Conservation (phyloP, 2,888 invertebrate genomes). For the Crioceris asparagi region DNA sequence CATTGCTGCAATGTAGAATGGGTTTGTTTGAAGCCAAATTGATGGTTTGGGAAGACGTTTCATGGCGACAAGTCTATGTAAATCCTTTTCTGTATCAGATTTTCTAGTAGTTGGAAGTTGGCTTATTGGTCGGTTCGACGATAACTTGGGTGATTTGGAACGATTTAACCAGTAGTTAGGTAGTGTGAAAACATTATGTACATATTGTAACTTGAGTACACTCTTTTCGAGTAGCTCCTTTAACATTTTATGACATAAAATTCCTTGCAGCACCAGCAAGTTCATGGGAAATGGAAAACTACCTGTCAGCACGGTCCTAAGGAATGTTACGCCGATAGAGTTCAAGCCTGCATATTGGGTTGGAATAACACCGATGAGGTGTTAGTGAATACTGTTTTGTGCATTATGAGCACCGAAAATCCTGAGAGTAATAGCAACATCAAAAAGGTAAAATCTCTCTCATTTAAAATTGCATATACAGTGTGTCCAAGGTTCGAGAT, state of each 20-base stretch:
- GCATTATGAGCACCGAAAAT: constrained; percentile 11
- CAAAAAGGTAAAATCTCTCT: constrained; percentile 10
- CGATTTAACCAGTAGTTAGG: not conserved
- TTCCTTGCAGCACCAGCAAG: constrained; percentile 4
- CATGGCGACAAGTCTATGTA: not conserved
- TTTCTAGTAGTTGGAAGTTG: constrained; percentile 1
- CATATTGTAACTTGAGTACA: not conserved
- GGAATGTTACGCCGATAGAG: constrained; percentile 43
- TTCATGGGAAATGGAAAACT: constrained; percentile 4
- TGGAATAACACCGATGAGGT: constrained; percentile 5
- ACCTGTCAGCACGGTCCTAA: constrained; percentile 42
- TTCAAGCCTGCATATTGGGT: constrained; percentile 38
- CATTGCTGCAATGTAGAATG: not conserved
- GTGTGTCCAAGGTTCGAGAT: not conserved
- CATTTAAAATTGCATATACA: not conserved
- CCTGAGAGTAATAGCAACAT: constrained; percentile 10
- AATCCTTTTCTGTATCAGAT: constrained; percentile 1
- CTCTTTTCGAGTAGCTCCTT: not conserved
- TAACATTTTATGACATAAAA: not conserved
- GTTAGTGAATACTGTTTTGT: constrained; percentile 13
- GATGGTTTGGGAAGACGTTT: not conserved
- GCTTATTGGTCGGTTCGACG: constrained; percentile 3
- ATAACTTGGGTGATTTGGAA: constrained; percentile 1
- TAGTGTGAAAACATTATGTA: constrained; percentile 1
- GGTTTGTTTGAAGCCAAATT: constrained; percentile 1